A percentile compares a stretch with the other conserved stretches of the same genome.
Evolutionary conservation across 2,797 vertebrate species (phyloP).

Genomic region (Moxostoma hubbsi): DNA sequence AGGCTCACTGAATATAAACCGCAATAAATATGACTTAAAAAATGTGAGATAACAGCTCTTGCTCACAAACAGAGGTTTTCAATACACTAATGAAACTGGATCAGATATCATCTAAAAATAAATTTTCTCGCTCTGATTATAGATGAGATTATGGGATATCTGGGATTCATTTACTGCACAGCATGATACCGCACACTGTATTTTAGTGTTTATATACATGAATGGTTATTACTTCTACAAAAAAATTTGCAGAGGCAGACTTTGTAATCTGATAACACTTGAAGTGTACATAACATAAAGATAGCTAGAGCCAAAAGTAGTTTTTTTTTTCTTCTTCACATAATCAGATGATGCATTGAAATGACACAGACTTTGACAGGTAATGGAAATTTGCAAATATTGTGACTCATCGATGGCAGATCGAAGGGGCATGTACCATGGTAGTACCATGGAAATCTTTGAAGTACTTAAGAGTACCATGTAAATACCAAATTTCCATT

Average conservation of each 20-base stretch:
- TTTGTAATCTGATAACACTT: slow-evolving; percentile 23
- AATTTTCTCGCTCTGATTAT: slow-evolving; percentile 32
- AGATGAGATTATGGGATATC: slow-evolving; percentile 22
- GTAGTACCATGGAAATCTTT: not conserved
- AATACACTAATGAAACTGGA: not conserved
- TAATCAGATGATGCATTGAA: slow-evolving; percentile 28
- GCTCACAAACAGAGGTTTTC: not conserved
- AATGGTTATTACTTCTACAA: slow-evolving; percentile 17
- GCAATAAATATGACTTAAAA: slow-evolving; percentile 28
- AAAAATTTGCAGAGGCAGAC: not conserved
- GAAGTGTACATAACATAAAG: not conserved
- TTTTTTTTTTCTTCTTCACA: slow-evolving; percentile 3
- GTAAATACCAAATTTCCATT: no score
- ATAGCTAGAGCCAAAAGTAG: slow-evolving; percentile 14
- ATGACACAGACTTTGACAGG: no score
- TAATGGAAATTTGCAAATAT: no score
- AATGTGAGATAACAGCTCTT: not conserved
- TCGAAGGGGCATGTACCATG: not conserved
- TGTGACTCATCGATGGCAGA: slow-evolving; percentile 17
- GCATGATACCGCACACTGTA: not conserved
- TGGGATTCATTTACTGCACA: not conserved
- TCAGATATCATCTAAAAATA: slow-evolving; percentile 25
- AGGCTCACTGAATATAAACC: slow-evolving; percentile 4
- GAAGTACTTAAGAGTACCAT: no score
- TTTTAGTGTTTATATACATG: slow-evolving; percentile 23